Evolutionary conservation across 2,888 invertebrate species (phyloP).

Genomic region (Tetheella fluctuosa): DNA sequence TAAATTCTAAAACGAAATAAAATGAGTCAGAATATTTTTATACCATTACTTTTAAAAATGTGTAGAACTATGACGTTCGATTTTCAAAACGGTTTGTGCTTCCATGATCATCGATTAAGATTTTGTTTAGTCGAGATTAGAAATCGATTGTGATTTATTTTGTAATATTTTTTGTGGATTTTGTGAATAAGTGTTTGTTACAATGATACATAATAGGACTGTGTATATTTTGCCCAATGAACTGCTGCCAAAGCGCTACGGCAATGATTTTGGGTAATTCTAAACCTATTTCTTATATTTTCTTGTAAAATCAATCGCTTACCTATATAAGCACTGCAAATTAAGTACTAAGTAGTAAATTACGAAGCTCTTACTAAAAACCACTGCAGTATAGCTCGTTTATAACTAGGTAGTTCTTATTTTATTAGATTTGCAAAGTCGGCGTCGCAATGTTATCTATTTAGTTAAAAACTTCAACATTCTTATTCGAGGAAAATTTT

Average conservation of each 20-base stretch:
- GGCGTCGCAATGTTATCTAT: too few relatives aligned
- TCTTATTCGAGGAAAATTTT: too few relatives aligned
- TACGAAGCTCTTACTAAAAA: too few relatives aligned
- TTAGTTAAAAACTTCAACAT: too few relatives aligned
- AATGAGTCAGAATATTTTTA: background rate
- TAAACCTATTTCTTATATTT: slow-evolving; percentile 10
- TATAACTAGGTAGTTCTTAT: too few relatives aligned
- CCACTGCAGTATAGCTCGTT: too few relatives aligned
- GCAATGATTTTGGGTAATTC: slow-evolving; percentile 69
- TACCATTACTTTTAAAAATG: background rate
- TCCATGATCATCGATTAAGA: background rate
- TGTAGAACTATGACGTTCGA: background rate
- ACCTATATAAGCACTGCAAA: too few relatives aligned
- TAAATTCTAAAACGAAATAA: slow-evolving; percentile 29
- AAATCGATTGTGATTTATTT: slow-evolving; percentile 22
- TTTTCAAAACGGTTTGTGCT: slow-evolving; percentile 9
- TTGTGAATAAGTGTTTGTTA: slow-evolving; percentile 27
- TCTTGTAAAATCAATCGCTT: background rate
- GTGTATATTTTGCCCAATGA: slow-evolving; percentile 80
- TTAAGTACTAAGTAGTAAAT: too few relatives aligned
- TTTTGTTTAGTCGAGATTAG: slow-evolving; percentile 16
- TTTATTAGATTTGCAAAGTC: too few relatives aligned
- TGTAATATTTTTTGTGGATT: slow-evolving; percentile 12
- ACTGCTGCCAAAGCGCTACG: slow-evolving; percentile 76
- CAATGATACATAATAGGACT: slow-evolving; percentile 77